Evolutionary conservation across 2,888 invertebrate genomes (phyloP), one percentile per base, ranked within the genome.

Genomic region (Cheilosia scutellata): DNA sequence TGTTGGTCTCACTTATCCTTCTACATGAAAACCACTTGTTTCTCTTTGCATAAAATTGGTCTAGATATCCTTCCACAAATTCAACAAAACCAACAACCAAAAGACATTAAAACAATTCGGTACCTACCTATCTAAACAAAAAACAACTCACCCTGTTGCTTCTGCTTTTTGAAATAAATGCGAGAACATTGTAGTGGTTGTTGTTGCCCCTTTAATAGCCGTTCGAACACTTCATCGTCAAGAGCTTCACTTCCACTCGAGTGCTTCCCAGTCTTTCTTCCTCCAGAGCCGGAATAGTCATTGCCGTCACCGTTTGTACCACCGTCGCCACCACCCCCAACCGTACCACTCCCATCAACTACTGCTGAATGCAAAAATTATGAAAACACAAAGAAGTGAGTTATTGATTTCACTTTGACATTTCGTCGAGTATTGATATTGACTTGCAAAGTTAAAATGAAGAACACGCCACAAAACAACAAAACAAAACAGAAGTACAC

Each of bases 191-290:
- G 63, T 13, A 49, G 57, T 29, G 71, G 58, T 62, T 68, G 44
- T 2, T 75, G 71, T n/a, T 60, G 83, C n/a, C 84, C 76, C 51
- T 82, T 63, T 42, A 77, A 68, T 13, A 82, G 62, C 72, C 68
- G 66, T 63, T 72, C 76, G 33, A 80, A 72, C 66, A 76, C 86
- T 77, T 86, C 76, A 51, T 51, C 49, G 51, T 77, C 62, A 66
- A 86, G 86, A 65, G 76, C 51, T 60, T 82, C 76, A 72, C 82
- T 86, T 86, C 82, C 82, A 68, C 63, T 72, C 62, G 68, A 76
- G 76, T 77, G 72, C 66, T 72, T 77, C 33, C 40, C 55, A 44
- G 37, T 51, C 6, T 57, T 66, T 42, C 44, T 60, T 51, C 31
- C 70, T 40, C 13, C 53, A 6, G n/a, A 37, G 25, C 7, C 9